Base-by-base conservation (phyloP, 2,113 vertebrate genomes). In the Mixornis gularis region DNA sequence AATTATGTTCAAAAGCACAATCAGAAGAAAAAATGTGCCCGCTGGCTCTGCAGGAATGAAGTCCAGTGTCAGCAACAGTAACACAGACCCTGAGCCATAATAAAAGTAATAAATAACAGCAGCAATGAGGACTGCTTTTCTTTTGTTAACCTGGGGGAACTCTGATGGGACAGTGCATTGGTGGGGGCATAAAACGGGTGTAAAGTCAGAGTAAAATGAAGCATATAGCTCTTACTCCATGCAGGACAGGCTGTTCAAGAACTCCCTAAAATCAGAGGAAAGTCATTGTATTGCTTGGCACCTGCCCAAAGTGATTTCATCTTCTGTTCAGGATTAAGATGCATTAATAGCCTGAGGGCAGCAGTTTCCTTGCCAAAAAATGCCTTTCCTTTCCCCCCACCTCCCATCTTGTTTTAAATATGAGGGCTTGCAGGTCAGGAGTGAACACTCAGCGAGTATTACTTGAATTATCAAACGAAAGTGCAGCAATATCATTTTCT, bases 231-330 rank as follows among this genome's bases (percentile, higher is more conserved):
- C 71, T 84, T 73, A 48, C n/a, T 92, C 89, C 55, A 72, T 40
- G 32, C 13, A n/a, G 92, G 72, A 83, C 90, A 93, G 48, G 78
- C 82, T 91, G 43, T 90, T 93, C 49, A 93, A 29, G 48, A 90
- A 68, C 86, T 93, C 79, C 59, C 84, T 88, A 80, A 94, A 86
- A 81, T 92, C 88, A 96, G 82, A 96, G 79, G 94, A 94, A 97
- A 97, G 95, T 96, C 78, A 95, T 44, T 97, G 95, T 96, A 72
- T 96, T 96, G 87, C 90, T 97, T 96, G 97, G 96, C 96, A 92
- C 58, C 32, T 13, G 12, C 85, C 96, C 97, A 97, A 95, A 90
- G 69, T 96, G 96, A 97, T 95, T 97, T 97, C 95, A 97, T 97
- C 95, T 97, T 97, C 96, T 96, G 76, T 76, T 94, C 90, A 65